Evolutionary conservation across 2,888 invertebrate species (phyloP).

Genomic region (Palloptera scutellata): DNA sequence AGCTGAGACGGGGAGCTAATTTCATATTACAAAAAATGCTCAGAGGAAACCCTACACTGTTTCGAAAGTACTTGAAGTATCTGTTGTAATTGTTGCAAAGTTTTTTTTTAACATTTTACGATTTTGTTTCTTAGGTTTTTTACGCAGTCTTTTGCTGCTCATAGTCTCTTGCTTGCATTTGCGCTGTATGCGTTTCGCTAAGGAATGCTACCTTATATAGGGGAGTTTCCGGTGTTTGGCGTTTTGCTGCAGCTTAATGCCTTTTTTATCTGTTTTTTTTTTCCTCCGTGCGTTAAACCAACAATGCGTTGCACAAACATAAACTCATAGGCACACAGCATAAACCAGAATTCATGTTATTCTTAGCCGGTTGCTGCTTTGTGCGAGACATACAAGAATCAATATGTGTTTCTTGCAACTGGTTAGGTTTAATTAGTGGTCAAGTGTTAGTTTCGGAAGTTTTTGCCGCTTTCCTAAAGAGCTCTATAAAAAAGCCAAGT

Average conservation of each 20-base stretch:
- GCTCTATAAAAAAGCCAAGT: too few species aligned
- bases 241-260: too few species aligned
- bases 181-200: too few species aligned
- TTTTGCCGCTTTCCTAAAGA: neutral
- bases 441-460: slow-evolving; percentile 39
- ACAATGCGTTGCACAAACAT: slow-evolving; percentile 10
- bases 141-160: too few species aligned
- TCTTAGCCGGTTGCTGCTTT: neutral
- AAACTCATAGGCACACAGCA: too few species aligned
- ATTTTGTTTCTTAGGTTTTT: too few species aligned
- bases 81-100: neutral
- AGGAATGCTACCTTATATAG: too few species aligned
- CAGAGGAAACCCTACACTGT: neutral
- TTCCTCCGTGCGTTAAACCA: slow-evolving; percentile 14
- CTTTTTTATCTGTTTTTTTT: too few species aligned
- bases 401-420: slow-evolving; percentile 34
- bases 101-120: neutral
- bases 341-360: too few species aligned
- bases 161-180: too few species aligned
- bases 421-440: slow-evolving; percentile 38
- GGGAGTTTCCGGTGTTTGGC: slow-evolving; percentile 19
- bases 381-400: slow-evolving; percentile 28
- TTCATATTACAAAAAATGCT: neutral
- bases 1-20: neutral
- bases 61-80: neutral